Evolutionary conservation across 2,888 invertebrate species (phyloP), one percentile per base, ranked within the genome.

Genomic region (Noctua fimbriata): DNA sequence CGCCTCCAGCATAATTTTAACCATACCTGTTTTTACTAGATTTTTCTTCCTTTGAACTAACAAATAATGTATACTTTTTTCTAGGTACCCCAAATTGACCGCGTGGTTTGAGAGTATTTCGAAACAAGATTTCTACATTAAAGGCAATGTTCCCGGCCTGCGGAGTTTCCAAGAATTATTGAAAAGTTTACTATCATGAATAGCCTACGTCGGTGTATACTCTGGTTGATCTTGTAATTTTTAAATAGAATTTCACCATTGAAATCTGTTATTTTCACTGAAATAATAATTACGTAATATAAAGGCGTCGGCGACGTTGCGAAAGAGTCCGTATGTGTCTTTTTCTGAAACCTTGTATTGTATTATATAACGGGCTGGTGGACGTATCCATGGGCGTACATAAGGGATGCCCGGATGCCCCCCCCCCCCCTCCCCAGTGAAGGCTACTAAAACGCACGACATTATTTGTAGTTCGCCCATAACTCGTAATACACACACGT

Each of bases 71-170:
- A 10, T 10, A 44, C 0, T 7, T 44, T 44, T 52, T 93, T 93
- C 16, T 90, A 95, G 95, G 79, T 94, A 91, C 67, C 94, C 95
- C 2, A 94, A 92, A 14, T 55, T 95, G 49, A 63, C 84, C 0
- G 89, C 89, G 0, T 95, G 95, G 95, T 76, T 94, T 71, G 86
- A 89, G 3, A 89, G 90, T 36, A 92, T 93, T 76, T 91, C 93
- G 0, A 88, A 93, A 60, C 88, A 93, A 83, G 93, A 94, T 0
- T 93, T 94, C 76, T 94, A 91, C 81, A 92, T 92, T 58, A 93
- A 93, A 81, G 92, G 82, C 5, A 95, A 95, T 69, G 88, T 84
- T 18, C 81, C 87, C 1, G 90, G 89, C 10, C 41, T 92, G 41
- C 67, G 55, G 9, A 73, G 69, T 65, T 90, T 90, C 76, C 74